These are phyloP conservation scores for Nemurella pictetii DNA, from an alignment of 2,888 invertebrate species.

Conservation along the genomic window DNA sequence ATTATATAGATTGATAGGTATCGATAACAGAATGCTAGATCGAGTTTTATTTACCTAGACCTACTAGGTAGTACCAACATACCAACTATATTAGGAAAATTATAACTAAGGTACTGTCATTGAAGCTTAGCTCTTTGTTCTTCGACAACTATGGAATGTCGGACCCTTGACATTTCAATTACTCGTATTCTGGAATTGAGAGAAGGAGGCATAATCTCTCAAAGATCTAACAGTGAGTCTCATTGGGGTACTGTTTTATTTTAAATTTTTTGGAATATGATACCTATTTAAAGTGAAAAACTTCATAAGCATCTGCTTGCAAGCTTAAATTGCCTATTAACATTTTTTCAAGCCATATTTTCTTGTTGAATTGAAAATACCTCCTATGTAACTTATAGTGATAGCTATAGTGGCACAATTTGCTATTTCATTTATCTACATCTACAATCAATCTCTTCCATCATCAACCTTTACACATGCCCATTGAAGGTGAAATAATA, in stretches of 20 bases:
- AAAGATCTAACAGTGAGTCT: background rate
- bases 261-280: no score
- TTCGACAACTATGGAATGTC: background rate
- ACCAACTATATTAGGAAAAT: background rate
- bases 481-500: background rate
- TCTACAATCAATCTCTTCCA: background rate
- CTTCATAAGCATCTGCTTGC: background rate
- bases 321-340: background rate
- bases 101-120: background rate
- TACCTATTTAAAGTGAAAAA: background rate
- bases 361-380: background rate
- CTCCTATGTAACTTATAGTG: background rate
- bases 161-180: background rate
- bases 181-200: background rate
- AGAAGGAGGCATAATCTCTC: background rate
- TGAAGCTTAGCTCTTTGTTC: background rate
- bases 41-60: background rate
- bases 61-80: background rate
- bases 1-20: background rate
- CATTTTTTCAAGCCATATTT: background rate
- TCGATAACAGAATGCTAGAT: background rate
- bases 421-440: background rate
- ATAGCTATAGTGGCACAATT: background rate
- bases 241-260: no score
- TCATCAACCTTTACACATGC: background rate